A percentile compares a stretch with the other conserved stretches of the same genome.
Evolutionary conservation across 2,797 vertebrate genomes (phyloP).

Genomic region (Lithobates pipiens): DNA sequence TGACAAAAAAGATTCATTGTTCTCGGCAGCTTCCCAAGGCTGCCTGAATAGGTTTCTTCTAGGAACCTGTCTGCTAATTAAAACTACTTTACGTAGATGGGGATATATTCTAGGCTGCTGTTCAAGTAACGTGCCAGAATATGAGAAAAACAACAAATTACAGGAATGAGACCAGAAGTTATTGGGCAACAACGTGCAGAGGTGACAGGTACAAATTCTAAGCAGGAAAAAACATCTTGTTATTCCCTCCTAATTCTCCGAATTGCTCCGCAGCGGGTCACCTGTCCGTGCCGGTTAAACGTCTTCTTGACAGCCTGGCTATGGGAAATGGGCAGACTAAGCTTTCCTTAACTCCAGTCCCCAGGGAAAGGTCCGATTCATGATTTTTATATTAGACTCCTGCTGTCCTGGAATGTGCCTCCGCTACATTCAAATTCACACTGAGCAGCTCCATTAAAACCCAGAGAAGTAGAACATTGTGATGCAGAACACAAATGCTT

Average conservation of each 20-base stretch:
- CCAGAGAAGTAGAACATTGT: slow-evolving; percentile 24
- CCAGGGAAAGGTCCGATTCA: slow-evolving; percentile 61
- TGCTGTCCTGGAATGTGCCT: slow-evolving; percentile 68
- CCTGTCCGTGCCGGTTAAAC: slow-evolving; percentile 73
- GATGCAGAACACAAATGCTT: slow-evolving; percentile 23
- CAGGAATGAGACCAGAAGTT: not conserved
- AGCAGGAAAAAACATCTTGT: slow-evolving; percentile 65
- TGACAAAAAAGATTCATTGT: too few species aligned
- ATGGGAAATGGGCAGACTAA: slow-evolving; percentile 73
- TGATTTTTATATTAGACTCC: slow-evolving; percentile 65
- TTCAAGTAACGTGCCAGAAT: not conserved
- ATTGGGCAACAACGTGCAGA: slow-evolving; percentile 9
- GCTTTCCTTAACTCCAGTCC: slow-evolving; percentile 70
- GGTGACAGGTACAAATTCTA: slow-evolving; percentile 20
- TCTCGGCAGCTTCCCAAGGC: too few species aligned
- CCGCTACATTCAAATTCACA: slow-evolving; percentile 46
- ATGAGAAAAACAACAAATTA: not conserved
- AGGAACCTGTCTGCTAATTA: too few species aligned
- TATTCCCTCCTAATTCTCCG: slow-evolving; percentile 70
- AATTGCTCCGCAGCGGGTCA: slow-evolving; percentile 74
- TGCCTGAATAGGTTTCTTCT: too few species aligned
- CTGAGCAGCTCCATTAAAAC: slow-evolving; percentile 37
- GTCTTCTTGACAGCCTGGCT: slow-evolving; percentile 70
- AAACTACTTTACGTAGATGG: too few species aligned
- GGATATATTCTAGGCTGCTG: too few species aligned